phyloP scores from a whole-genome alignment of 2,888 invertebrate species.

The Escarpia spicata region DNA sequence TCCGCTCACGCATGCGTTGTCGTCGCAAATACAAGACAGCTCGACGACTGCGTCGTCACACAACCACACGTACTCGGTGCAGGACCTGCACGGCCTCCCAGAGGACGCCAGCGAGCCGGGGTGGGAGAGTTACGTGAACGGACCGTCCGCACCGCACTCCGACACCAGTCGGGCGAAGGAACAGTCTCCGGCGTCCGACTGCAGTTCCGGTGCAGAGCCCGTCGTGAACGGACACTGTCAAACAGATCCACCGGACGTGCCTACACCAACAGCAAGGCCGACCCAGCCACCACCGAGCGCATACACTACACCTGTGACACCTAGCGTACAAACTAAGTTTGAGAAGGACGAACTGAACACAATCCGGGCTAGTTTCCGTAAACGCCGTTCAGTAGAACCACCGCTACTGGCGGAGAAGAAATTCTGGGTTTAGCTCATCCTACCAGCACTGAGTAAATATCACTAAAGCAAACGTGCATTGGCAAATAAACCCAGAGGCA shows the following conservation, averaged over 20 bases:
- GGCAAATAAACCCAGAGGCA: background rate
- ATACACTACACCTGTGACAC: background rate
- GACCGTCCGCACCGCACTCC: background rate
- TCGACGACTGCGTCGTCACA: background rate
- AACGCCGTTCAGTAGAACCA: background rate
- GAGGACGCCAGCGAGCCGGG: background rate
- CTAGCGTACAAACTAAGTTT: background rate
- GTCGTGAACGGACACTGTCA: background rate
- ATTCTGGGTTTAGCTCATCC: constrained; percentile 4
- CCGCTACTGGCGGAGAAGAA: background rate
- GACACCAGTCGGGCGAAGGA: constrained; percentile 3
- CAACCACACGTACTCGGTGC: background rate
- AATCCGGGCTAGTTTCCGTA: background rate
- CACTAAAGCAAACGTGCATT: background rate
- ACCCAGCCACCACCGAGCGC: background rate
- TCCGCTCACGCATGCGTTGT: constrained; percentile 4
- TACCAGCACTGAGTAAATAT: background rate
- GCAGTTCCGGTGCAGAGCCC: background rate
- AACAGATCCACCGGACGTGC: background rate
- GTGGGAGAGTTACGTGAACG: constrained; percentile 1
- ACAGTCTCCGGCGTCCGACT: background rate
- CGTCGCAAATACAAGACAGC: background rate
- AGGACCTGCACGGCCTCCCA: background rate
- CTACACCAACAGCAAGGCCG: background rate
- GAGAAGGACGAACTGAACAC: constrained; percentile 3